phyloP scores from a whole-genome alignment of 1,140 invertebrate genomes.

The Brachionus angularis region DNA sequence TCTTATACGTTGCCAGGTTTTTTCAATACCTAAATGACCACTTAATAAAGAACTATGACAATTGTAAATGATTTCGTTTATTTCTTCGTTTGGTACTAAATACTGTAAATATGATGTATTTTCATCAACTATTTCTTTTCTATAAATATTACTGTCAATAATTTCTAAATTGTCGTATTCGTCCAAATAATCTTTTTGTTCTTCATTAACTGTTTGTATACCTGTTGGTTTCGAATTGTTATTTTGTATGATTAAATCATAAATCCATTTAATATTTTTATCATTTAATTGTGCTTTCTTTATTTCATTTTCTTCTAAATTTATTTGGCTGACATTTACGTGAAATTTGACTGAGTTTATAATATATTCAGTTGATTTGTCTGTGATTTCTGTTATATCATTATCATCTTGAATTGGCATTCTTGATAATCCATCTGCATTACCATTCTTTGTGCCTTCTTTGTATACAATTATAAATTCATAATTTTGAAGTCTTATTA shows the following conservation, averaged over 20 bases:
- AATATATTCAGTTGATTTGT: too few relatives aligned
- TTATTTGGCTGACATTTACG: too few relatives aligned
- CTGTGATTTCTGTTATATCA: too few relatives aligned
- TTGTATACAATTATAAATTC: not conserved
- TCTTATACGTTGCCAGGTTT: not conserved
- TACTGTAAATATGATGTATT: not conserved
- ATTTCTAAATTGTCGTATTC: not conserved
- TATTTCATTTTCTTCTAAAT: too few relatives aligned
- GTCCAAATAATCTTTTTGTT: too few relatives aligned
- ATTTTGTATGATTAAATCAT: too few relatives aligned
- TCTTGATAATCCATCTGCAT: constrained; percentile 45
- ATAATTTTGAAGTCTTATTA: not conserved
- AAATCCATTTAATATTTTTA: too few relatives aligned
- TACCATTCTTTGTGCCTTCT: not conserved
- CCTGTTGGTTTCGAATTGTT: too few relatives aligned
- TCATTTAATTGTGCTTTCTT: too few relatives aligned
- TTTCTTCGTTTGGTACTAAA: not conserved
- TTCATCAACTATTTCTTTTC: not conserved
- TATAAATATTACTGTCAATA: not conserved
- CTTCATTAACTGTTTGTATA: too few relatives aligned
- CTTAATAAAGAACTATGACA: not conserved
- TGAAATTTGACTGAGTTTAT: too few relatives aligned
- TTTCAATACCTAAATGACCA: not conserved
- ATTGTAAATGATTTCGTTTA: not conserved
- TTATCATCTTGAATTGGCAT: not conserved